These are phyloP conservation scores for Apotomis betuletana DNA, from an alignment of 2,888 invertebrate genomes.

Conservation along the genomic window DNA sequence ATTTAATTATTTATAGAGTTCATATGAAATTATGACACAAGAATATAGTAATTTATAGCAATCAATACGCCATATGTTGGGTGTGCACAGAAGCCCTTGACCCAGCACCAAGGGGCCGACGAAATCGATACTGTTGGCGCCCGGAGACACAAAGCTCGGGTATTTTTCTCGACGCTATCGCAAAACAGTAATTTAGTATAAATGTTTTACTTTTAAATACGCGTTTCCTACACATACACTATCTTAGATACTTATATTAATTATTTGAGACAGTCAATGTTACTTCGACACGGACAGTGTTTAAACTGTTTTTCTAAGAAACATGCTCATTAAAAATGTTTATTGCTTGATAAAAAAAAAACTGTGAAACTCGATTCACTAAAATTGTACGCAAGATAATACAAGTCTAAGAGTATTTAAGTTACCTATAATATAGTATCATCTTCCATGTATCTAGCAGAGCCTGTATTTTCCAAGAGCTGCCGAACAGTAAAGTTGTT, in stretches of 20 bases:
- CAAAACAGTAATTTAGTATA: not conserved
- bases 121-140: constrained; percentile 50
- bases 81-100: constrained; percentile 47
- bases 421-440: not conserved
- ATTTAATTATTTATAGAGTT: not conserved
- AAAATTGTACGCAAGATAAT: no score
- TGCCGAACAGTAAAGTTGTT: constrained; percentile 34
- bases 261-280: no score
- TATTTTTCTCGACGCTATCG: constrained; percentile 10
- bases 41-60: constrained; percentile 8
- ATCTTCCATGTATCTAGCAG: not conserved
- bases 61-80: constrained; percentile 17
- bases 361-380: no score
- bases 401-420: no score
- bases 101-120: constrained; percentile 46
- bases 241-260: no score
- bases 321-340: no score
- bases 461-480: constrained; percentile 3
- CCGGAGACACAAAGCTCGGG: constrained; percentile 32
- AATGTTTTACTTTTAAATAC: not conserved
- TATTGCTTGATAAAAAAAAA: no score
- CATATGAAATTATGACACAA: not conserved
- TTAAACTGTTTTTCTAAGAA: no score
- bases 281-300: no score
- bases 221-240: no score